Evolutionary conservation across 2,113 vertebrate genomes (phyloP).

Genomic region (Tretioscincus oriximinensis): DNA sequence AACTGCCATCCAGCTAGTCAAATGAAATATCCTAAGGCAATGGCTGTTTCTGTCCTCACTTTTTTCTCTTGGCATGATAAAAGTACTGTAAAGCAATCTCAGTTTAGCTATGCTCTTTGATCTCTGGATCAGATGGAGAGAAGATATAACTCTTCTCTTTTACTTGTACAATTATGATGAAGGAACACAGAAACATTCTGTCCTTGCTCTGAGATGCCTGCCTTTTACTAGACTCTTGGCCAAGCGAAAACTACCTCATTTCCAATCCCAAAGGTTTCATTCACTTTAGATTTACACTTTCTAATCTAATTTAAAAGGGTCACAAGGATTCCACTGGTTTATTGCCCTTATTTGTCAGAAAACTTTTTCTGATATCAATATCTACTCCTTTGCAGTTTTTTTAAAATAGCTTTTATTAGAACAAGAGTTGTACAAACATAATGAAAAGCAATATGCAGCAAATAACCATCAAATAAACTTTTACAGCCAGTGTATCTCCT

Average conservation of each 20-base stretch:
- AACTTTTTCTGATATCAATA: too few relatives aligned
- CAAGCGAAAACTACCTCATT: background rate
- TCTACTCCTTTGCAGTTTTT: too few relatives aligned
- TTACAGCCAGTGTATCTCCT: too few relatives aligned
- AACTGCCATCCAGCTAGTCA: background rate
- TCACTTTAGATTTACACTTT: background rate
- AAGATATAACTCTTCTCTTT: background rate
- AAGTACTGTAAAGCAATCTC: background rate
- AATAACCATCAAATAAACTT: too few relatives aligned
- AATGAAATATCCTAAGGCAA: background rate
- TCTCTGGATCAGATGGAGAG: background rate
- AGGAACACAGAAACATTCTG: background rate
- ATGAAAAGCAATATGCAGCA: too few relatives aligned
- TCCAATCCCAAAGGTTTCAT: background rate
- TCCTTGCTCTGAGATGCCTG: constrained; percentile 8
- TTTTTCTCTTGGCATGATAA: constrained; percentile 3
- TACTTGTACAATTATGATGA: background rate
- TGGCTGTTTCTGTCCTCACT: background rate
- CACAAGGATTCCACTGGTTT: background rate
- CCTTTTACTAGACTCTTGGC: background rate
- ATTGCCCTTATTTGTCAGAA: too few relatives aligned
- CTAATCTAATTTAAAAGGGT: background rate
- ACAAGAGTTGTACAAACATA: too few relatives aligned
- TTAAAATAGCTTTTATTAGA: too few relatives aligned
- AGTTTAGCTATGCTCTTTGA: background rate